Percentiles rank a stretch among this genome's conserved stretches.
phyloP scores from a whole-genome alignment of 2,797 vertebrate genomes.

The Poecilia picta region DNA sequence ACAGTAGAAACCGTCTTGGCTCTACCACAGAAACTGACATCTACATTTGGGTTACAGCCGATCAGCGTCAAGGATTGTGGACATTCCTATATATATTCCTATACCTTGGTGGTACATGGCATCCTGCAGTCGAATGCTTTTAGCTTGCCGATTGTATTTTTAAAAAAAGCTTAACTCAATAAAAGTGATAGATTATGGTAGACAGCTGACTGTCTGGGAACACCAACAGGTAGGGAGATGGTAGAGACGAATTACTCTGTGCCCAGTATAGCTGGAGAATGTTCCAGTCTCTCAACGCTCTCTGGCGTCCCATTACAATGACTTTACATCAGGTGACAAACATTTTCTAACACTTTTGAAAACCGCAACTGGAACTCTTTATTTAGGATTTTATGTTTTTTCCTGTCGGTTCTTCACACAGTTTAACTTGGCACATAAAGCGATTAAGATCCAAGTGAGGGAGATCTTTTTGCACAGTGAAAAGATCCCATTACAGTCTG shows the following conservation, averaged over 20 bases:
- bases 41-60: no score
- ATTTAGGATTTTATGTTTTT: not conserved
- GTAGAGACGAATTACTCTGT: no score
- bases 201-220: no score
- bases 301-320: not conserved
- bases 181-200: not conserved
- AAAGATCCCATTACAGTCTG: slow-evolving; percentile 31
- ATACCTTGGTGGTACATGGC: no score
- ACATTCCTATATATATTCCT: no score
- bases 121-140: not conserved
- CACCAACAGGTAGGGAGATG: no score
- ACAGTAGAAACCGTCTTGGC: no score
- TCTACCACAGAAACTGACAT: no score
- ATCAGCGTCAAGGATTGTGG: no score
- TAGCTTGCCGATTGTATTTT: no score
- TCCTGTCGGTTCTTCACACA: not conserved
- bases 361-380: not conserved
- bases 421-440: not conserved
- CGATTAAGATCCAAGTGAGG: not conserved
- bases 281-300: not conserved
- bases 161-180: not conserved
- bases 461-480: not conserved
- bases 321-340: not conserved
- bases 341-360: not conserved
- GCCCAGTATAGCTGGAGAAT: no score